A percentile compares a stretch with the other conserved stretches of the same genome.
phyloP scores from a whole-genome alignment of 37 sponge, comb jelly and placozoan genomes.

The Diacarnus erythraeanus region DNA sequence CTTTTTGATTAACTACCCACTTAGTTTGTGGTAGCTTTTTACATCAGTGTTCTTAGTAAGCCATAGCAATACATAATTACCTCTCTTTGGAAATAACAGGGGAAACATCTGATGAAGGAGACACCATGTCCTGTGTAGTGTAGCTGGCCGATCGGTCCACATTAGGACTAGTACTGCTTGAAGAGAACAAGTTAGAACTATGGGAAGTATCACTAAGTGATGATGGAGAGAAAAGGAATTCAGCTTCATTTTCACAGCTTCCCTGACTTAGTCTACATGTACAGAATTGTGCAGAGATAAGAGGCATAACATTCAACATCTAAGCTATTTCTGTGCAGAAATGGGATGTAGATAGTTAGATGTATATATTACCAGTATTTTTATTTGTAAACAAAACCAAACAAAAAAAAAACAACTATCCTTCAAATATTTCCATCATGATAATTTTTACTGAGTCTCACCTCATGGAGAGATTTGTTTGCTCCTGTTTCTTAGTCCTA shows the following conservation, averaged over 20 bases:
- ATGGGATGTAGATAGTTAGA: too few species aligned
- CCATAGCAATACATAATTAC: too few species aligned
- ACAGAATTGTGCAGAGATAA: neutral
- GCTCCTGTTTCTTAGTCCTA: neutral
- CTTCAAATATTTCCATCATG: neutral
- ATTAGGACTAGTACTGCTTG: constrained; percentile 6
- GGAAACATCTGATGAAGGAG: neutral
- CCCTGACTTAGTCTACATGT: neutral
- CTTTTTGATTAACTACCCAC: neutral
- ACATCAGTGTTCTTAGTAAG: too few species aligned
- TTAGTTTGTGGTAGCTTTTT: neutral
- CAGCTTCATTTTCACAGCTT: constrained; percentile 4
- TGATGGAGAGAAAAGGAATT: neutral
- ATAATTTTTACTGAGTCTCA: neutral
- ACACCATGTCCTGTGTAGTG: neutral
- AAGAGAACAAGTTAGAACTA: neutral
- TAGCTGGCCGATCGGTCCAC: neutral
- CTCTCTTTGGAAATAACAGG: too few species aligned
- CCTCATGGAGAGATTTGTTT: neutral
- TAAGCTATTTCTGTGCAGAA: too few species aligned
- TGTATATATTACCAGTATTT: neutral
- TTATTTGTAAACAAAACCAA: neutral
- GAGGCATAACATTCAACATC: too few species aligned
- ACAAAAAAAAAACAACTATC: neutral
- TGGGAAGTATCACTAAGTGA: neutral